These are phyloP conservation scores for Habropoda laboriosa DNA, from an alignment of 1,140 invertebrate genomes.

Conservation along the genomic window DNA sequence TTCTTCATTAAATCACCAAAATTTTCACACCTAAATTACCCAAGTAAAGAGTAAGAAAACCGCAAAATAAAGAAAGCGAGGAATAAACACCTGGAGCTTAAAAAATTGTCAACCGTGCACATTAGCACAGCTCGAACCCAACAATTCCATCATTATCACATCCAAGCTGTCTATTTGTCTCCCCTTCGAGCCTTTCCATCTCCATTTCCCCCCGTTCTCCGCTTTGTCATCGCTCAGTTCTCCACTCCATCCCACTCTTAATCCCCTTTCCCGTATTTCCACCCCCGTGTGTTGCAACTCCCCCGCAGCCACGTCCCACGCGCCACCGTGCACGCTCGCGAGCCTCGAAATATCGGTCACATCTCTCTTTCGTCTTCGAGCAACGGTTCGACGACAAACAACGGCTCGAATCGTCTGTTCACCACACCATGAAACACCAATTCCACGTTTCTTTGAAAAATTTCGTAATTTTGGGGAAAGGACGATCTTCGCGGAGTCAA, in stretches of 20 bases:
- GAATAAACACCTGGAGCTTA: too few species aligned
- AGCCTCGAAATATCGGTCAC: slow-evolving; percentile 14
- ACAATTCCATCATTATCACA: neutral
- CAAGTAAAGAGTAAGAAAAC: too few species aligned
- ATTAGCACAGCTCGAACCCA: neutral
- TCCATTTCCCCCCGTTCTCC: neutral
- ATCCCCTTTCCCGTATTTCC: neutral
- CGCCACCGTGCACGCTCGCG: neutral
- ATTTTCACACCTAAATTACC: too few species aligned
- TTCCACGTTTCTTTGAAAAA: neutral
- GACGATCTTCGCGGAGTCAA: too few species aligned
- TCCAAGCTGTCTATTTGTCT: slow-evolving; percentile 15
- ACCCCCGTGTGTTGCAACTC: slow-evolving; percentile 4
- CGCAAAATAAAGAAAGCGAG: too few species aligned
- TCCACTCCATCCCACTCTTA: neutral
- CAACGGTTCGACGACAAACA: neutral
- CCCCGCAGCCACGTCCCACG: slow-evolving; percentile 8
- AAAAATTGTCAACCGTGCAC: neutral
- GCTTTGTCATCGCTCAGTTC: slow-evolving; percentile 1
- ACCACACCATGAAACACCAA: neutral
- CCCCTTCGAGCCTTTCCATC: neutral
- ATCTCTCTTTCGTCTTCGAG: neutral
- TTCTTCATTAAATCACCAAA: too few species aligned
- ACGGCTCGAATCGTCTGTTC: neutral
- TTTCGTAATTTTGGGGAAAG: neutral